phyloP scores from a whole-genome alignment of 2,797 vertebrate species.

The Mus minutoides region DNA sequence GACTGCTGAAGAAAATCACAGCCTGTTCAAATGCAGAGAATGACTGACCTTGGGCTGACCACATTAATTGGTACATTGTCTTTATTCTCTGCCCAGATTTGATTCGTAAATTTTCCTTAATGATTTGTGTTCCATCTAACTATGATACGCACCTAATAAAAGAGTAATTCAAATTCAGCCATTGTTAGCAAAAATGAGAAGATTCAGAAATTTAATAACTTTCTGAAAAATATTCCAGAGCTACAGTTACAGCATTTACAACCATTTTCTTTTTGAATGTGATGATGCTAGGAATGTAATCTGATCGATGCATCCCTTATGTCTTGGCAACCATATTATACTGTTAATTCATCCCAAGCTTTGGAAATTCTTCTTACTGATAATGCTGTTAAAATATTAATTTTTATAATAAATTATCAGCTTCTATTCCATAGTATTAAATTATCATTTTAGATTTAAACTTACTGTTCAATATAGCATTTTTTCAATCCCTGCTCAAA shows the following conservation, averaged over 20 bases:
- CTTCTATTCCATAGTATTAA: background rate
- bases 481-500: background rate
- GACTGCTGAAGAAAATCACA: background rate
- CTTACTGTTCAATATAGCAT: background rate
- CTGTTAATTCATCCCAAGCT: background rate
- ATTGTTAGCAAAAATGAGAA: background rate
- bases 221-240: background rate
- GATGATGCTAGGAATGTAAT: background rate
- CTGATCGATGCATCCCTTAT: background rate
- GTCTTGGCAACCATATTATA: background rate
- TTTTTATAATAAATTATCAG: background rate
- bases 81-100: background rate
- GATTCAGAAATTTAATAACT: background rate
- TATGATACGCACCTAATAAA: background rate
- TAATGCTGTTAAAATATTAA: background rate
- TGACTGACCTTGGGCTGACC: background rate
- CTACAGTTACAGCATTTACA: background rate
- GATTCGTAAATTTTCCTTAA: background rate
- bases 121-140: background rate
- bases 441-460: background rate
- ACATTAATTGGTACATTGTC: background rate
- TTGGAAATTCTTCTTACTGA: background rate
- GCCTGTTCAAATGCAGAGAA: background rate
- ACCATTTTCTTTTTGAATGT: background rate
- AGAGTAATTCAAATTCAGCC: background rate